Conservation (phyloP, 2,888 invertebrate species). For the Melanophora roralis region DNA sequence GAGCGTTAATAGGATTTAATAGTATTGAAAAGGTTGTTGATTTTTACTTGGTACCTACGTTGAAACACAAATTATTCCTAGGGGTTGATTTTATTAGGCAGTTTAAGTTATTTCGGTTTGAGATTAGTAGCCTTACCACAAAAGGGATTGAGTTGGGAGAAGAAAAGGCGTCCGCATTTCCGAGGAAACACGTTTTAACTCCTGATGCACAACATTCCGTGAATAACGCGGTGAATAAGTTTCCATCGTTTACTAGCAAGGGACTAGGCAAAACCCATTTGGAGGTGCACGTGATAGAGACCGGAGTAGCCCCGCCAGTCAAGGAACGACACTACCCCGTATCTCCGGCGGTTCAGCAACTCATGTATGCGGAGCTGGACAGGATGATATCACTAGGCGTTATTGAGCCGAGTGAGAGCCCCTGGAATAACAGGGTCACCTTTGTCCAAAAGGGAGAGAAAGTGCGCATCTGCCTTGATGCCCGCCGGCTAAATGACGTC, state of each 20-base stretch:
- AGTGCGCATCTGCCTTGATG: conserved; percentile 40
- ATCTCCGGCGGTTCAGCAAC: conserved; percentile 50
- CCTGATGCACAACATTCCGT: not conserved
- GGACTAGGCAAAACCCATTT: not conserved
- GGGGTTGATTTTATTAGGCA: conserved; percentile 30
- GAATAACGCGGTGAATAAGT: not conserved
- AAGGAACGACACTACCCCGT: conserved; percentile 56
- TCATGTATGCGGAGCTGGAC: conserved; percentile 65
- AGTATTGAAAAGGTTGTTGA: not conserved
- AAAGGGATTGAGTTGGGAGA: not conserved
- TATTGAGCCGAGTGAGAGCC: conserved; percentile 66
- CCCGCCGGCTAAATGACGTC: conserved; percentile 28
- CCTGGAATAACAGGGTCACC: conserved; percentile 45
- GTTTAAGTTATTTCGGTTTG: not conserved
- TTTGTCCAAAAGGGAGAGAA: conserved; percentile 17
- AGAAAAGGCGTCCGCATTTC: not conserved
- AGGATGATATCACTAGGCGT: conserved; percentile 67
- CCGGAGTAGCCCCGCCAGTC: conserved; percentile 37
- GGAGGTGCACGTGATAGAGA: not conserved
- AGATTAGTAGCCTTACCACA: not conserved
- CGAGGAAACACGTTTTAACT: not conserved
- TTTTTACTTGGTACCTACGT: conserved; percentile 33
- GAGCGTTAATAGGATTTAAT: conserved; percentile 17
- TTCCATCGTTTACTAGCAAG: not conserved
- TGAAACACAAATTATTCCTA: conserved; percentile 21